Conservation (phyloP, 2,888 invertebrate species). For the Caenorhabditis angaria region DNA sequence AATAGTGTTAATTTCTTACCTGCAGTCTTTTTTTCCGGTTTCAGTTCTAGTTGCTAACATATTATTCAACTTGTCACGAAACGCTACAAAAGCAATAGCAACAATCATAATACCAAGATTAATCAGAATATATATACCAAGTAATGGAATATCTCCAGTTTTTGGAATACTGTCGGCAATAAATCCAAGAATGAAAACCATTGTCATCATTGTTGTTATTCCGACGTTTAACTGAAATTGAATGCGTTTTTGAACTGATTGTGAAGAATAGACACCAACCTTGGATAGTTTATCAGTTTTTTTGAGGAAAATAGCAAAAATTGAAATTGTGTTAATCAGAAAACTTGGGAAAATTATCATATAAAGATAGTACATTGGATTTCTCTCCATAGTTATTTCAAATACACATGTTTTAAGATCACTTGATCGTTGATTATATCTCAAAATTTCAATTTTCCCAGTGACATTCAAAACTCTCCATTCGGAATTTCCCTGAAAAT, state of each 20-base stretch:
- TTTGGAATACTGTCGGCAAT: conserved; percentile 40
- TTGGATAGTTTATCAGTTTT: conserved; percentile 36
- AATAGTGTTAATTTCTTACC: no score
- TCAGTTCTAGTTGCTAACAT: no score
- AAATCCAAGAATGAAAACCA: conserved; percentile 40
- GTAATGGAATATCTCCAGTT: conserved; percentile 33
- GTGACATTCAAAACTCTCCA: conserved; percentile 23
- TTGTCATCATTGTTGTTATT: conserved; percentile 40
- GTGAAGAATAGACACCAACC: no score
- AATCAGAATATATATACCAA: conserved; percentile 30
- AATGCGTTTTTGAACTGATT: no score
- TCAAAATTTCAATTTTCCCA: conserved; percentile 10
- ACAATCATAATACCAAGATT: conserved; percentile 30
- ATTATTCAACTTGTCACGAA: no score
- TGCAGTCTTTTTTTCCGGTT: no score
- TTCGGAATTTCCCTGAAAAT: conserved; percentile 32
- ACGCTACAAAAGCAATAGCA: conserved; percentile 12
- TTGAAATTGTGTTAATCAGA: conserved; percentile 32
- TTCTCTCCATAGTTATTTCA: conserved; percentile 31
- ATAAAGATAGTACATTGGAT: conserved; percentile 38
- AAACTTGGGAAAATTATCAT: conserved; percentile 41
- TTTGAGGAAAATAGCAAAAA: conserved; percentile 27
- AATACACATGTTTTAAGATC: conserved; percentile 24
- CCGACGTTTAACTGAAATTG: conserved; percentile 36
- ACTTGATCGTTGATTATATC: conserved; percentile 22